A percentile compares a stretch with the other conserved stretches of the same genome.
phyloP scores from a whole-genome alignment of 2,888 invertebrate species.

The Diarsia brunnea region DNA sequence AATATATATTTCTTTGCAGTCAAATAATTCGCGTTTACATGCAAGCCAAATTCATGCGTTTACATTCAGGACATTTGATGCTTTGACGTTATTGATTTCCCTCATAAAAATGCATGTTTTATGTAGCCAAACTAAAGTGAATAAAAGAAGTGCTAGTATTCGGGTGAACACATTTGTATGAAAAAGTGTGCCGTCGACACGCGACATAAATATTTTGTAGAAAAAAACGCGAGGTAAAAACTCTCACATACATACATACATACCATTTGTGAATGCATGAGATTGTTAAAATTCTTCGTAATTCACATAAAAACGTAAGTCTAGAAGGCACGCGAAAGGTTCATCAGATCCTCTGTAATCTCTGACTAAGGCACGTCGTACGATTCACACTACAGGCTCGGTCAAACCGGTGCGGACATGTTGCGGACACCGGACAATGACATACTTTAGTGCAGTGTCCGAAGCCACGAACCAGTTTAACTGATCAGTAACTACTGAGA shows the following conservation, averaged over 20 bases:
- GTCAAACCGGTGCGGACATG: slow-evolving; percentile 30
- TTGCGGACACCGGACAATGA: slow-evolving; percentile 1
- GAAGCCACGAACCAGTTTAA: neutral
- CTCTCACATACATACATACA: neutral
- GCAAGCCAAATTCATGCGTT: neutral
- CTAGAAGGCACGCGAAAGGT: slow-evolving; percentile 81
- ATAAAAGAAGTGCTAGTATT: neutral
- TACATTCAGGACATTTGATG: neutral
- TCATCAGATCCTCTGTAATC: slow-evolving; percentile 85
- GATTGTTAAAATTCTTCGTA: slow-evolving; percentile 45
- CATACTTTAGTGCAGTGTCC: neutral
- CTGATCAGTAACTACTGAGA: slow-evolving; percentile 41
- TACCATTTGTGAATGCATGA: neutral
- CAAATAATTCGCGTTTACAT: neutral
- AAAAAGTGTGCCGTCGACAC: neutral
- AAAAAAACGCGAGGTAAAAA: neutral
- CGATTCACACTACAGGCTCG: slow-evolving; percentile 65
- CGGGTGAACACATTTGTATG: too few relatives aligned
- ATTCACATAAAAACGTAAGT: slow-evolving; percentile 64
- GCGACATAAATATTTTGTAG: neutral
- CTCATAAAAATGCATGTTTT: neutral
- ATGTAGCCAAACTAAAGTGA: too few relatives aligned
- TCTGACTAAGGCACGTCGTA: slow-evolving; percentile 85
- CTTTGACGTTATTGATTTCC: neutral
- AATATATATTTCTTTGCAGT: neutral